Conservation (phyloP, 2,113 vertebrate species). For the Brachyhypopomus gauderio region DNA sequence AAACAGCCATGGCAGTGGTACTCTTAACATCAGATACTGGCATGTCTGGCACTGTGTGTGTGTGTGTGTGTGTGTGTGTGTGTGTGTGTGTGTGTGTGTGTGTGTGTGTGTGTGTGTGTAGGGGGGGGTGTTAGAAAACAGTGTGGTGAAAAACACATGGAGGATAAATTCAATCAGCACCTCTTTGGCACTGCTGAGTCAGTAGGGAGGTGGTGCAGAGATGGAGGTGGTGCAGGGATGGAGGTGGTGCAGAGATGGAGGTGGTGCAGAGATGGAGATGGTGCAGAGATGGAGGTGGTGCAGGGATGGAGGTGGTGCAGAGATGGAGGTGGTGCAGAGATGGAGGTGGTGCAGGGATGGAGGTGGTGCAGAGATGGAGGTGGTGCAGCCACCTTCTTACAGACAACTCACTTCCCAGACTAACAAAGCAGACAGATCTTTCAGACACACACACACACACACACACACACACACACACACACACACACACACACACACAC, state of each 20-base stretch:
- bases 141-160: constrained; percentile 31
- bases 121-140: background rate
- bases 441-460: constrained; percentile 18
- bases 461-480: background rate
- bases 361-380: background rate
- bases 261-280: constrained; percentile 4
- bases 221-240: background rate
- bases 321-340: constrained; percentile 24
- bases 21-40: background rate
- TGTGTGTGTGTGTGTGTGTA: constrained; percentile 10
- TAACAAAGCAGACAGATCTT: background rate
- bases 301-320: background rate
- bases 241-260: background rate
- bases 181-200: constrained; percentile 34
- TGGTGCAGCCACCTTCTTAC: too few relatives aligned
- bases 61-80: background rate
- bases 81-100: background rate
- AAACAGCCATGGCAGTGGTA: background rate
- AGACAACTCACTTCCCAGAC: background rate
- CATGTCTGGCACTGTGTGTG: background rate
- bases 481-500: background rate
- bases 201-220: constrained; percentile 25
- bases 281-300: background rate
- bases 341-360: background rate
- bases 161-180: constrained; percentile 44